Evolutionary conservation across 2,113 vertebrate genomes (phyloP), one percentile per base, ranked within the genome.

Genomic region (Acrocephalus arundinaceus): DNA sequence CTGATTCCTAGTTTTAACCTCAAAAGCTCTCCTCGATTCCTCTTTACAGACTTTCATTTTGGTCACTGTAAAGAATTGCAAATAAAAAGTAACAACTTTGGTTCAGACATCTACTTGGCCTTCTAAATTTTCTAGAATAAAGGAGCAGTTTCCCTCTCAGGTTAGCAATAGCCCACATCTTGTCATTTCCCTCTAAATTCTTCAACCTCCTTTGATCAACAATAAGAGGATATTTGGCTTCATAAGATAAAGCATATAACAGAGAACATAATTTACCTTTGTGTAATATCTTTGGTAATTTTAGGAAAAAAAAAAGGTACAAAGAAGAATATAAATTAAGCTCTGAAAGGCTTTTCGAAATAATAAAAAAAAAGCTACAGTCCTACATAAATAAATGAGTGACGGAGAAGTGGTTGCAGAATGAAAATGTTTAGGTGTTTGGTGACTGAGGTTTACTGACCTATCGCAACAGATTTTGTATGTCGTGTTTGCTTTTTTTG

Each of bases 271-370:
- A 98, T 98, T 98, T 98, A 98, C 98, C 97, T 98, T 98, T 98
- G 98, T 98, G 98, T 98, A 99, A 98, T 97, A 98, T 99, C 99
- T 99, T 99, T 99, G 99, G 99, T 99, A 98, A 98, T 98, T 98
- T 99, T 98, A 98, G 98, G 98, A 97, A 97, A 96, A 98, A 98
- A 98, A 98, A 95, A 98, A 97, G 94, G 94, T 98, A 98, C 95
- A 98, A 98, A 98, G 95, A 93, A 96, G 97, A 97, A 98, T 98
- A 97, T 98, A 98, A 98, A 98, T 98, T 98, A 98, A 97, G 97
- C 97, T 98, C 97, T 78, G 96, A 98, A 97, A 97, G 97, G 97
- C 98, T 96, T 95, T 93, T 51, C 93, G 71, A 98, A 98, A 96
- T 97, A 96, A 90, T 70, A 83, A 83, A 76, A 89, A 88, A 97